Evolutionary conservation across 2,113 vertebrate species (phyloP).

Genomic region (Prolemur simus): DNA sequence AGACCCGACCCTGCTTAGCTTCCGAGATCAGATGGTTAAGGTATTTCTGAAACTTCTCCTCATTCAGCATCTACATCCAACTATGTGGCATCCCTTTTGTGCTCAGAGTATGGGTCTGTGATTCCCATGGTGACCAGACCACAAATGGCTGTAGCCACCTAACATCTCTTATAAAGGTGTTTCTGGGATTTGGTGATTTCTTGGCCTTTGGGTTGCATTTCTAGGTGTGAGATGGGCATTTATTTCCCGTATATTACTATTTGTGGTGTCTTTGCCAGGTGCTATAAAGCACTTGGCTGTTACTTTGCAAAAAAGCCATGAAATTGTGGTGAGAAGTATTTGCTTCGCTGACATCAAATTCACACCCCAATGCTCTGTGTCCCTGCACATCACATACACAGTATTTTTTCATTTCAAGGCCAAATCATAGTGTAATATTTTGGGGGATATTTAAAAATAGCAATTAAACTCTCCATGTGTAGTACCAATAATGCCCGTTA

Average conservation of each 20-base stretch:
- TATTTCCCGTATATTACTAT: background rate
- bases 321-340: background rate
- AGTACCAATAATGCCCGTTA: background rate
- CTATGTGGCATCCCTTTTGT: background rate
- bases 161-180: background rate
- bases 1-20: no score
- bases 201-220: background rate
- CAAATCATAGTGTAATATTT: background rate
- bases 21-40: no score
- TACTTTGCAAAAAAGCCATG: background rate
- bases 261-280: background rate
- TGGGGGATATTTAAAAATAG: background rate
- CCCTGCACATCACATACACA: background rate
- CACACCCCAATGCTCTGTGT: background rate
- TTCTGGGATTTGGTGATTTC: background rate
- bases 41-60: background rate
- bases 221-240: background rate
- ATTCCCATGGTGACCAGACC: no score
- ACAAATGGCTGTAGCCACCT: background rate
- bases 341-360: background rate
- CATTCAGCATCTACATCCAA: background rate
- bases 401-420: background rate
- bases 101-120: background rate
- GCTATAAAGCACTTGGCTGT: background rate
- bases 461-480: background rate